Evolutionary conservation across 2,797 vertebrate species (phyloP), one percentile per base, ranked within the genome.

Genomic region (Columba guinea): DNA sequence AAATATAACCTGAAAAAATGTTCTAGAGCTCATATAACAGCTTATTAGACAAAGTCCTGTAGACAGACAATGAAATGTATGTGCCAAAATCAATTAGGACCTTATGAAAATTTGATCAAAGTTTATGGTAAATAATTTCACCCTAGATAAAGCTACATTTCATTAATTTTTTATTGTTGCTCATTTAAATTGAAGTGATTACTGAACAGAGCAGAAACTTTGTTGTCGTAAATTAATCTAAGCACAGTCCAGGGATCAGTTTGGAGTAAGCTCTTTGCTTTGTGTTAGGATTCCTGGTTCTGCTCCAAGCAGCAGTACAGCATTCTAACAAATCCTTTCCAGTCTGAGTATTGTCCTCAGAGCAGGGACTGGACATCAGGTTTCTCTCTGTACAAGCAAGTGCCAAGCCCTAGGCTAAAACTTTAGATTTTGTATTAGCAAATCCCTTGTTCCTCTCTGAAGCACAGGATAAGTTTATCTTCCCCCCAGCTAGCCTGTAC

Each of bases 41-140:
- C 24, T 69, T 84, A 28, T 35, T 59, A 76, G 51, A 37, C 27
- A 67, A 27, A 70, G 52, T 87, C 41, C 44, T 82, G 18, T n/a
- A 41, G 9, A 62, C 19, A 88, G 58, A 67, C 77, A 84, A 69
- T 63, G 49, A 75, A 75, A 94, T 39, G 5, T 62, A 59, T 55
- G 67, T 82, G 63, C 59, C 77, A 90, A 56, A 96, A 93, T 89
- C 70, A 87, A 23, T 84, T 79, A 84, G 32, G 39, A 79, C 14
- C 26, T 73, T 37, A 84, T 89, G 59, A 95, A 87, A 95, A 84
- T 70, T 93, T 94, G 65, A 96, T 84, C 65, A 84, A 95, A 81
- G 62, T 84, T 90, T 87, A 84, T 82, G 44, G 30, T 73, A 79
- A 95, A 89, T 92, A 94, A 89, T 90, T 89, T 56, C 41, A 87